phyloP scores from a whole-genome alignment of 1,140 invertebrate species.

The Steinernema khuongi region DNA sequence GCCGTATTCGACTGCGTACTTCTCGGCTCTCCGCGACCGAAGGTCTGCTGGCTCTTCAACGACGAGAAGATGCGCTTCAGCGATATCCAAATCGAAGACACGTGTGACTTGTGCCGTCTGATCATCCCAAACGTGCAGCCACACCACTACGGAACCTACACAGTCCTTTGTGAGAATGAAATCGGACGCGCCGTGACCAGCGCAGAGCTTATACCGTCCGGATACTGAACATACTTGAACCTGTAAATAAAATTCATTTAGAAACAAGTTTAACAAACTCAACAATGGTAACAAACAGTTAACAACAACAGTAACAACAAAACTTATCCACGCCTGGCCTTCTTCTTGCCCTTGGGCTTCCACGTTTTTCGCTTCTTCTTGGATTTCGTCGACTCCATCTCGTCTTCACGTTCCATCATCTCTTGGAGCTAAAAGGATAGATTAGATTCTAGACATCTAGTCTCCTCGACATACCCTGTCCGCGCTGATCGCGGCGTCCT shows the following conservation, averaged over 20 bases:
- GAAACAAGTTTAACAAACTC: constrained; percentile 3
- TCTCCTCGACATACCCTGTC: too few relatives aligned
- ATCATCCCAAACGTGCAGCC: constrained; percentile 50
- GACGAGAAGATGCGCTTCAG: constrained; percentile 56
- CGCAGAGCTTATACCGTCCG: constrained; percentile 44
- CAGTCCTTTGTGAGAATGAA: constrained; percentile 57
- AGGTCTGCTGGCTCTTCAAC: constrained; percentile 58
- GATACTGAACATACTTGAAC: not conserved
- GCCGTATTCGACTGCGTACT: constrained; percentile 58
- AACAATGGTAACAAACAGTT: constrained; percentile 2
- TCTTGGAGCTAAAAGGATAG: too few relatives aligned
- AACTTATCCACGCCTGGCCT: not conserved
- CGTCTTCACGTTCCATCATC: not conserved
- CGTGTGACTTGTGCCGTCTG: constrained; percentile 51
- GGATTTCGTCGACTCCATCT: not conserved
- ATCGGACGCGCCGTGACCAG: constrained; percentile 53
- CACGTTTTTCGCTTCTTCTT: not conserved
- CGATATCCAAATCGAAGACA: constrained; percentile 53
- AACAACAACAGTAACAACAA: too few relatives aligned
- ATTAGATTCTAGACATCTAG: too few relatives aligned
- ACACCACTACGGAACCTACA: constrained; percentile 47
- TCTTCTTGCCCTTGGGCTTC: not conserved
- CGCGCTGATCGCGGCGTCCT: not conserved
- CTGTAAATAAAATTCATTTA: constrained; percentile 3
- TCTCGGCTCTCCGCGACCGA: constrained; percentile 53